These are phyloP conservation scores for Capitulum mitella DNA, from an alignment of 2,888 invertebrate genomes.

Conservation along the genomic window DNA sequence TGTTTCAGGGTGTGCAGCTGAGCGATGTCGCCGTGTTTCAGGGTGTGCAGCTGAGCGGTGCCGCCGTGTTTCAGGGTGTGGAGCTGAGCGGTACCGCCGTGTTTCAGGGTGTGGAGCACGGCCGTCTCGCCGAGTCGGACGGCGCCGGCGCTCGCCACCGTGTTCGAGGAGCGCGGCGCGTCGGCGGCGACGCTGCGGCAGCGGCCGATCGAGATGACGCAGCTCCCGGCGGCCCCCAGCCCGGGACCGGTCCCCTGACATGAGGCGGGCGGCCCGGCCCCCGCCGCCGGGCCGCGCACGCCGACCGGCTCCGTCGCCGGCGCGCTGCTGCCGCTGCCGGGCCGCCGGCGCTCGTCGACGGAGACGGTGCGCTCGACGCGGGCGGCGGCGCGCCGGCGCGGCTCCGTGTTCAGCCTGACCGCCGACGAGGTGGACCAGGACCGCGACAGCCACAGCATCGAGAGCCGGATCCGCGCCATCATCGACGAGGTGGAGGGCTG, in stretches of 20 bases:
- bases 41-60: too few relatives aligned
- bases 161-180: neutral
- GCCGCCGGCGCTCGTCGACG: neutral
- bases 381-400: neutral
- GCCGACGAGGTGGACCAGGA: constrained; percentile 13
- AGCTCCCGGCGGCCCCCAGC: neutral
- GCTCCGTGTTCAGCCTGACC: neutral
- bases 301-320: neutral
- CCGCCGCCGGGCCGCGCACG: neutral
- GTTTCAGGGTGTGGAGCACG: neutral
- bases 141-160: neutral
- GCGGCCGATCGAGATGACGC: neutral
- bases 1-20: too few relatives aligned
- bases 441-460: constrained; percentile 33
- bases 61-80: too few relatives aligned
- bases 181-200: neutral
- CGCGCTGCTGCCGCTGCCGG: neutral
- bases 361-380: neutral
- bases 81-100: too few relatives aligned
- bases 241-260: neutral
- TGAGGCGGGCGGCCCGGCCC: neutral
- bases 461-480: constrained; percentile 34
- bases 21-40: too few relatives aligned
- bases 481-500: constrained; percentile 31
- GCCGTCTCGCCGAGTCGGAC: neutral